Base-by-base conservation (phyloP, 2,113 vertebrate species). In the Phodopus roborovskii region DNA sequence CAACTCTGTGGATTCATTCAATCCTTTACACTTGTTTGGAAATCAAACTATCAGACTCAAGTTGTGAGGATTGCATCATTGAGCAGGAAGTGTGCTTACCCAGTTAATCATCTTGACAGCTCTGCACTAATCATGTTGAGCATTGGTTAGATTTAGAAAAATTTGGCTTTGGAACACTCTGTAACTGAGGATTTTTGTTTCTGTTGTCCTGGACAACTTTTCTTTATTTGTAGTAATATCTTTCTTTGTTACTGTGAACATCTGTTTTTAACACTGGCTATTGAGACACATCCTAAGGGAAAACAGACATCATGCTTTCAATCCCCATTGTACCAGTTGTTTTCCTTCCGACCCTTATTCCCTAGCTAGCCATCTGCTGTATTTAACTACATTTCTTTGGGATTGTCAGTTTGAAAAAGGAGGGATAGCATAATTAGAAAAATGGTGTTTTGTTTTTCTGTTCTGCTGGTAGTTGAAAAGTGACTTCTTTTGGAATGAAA, bases 231-330 rank as follows among this genome's bases (percentile, higher is more conserved):
- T 50, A 64, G 75, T 88, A 85, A 58, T 88, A 64, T 56, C 84
- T 96, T 94, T 56, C 84, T 96, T 94, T 77, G 56, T 91, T 82
- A 85, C 33, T 62, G 9, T 91, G 58, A 94, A n/a, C 42, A 91
- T 92, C 36, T 96, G 22, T 91, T 90, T 17, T 88, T 82, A 70
- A 89, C 13, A n/a, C 56, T 92, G 77, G 22, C 60, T 86, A 7
- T 74, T 92, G 79, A 91, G 60, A 39, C 62, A 42, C 50, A 39
- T 60, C 30, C 73, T 91, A 53, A 89, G 28, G 79, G 74, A 91
- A 86, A 90, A 64, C 7, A 79, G 71, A n/a, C 9, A 33, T 30
- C 22, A 48, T 77, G 7, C 53, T 68, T 70, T 93, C 19, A 68
- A 0, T 88, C 48, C 36, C 77, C 70, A 39, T 78, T 53, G 48